Conservation (phyloP, 2,113 vertebrate species). For the Ophiodon elongatus region DNA sequence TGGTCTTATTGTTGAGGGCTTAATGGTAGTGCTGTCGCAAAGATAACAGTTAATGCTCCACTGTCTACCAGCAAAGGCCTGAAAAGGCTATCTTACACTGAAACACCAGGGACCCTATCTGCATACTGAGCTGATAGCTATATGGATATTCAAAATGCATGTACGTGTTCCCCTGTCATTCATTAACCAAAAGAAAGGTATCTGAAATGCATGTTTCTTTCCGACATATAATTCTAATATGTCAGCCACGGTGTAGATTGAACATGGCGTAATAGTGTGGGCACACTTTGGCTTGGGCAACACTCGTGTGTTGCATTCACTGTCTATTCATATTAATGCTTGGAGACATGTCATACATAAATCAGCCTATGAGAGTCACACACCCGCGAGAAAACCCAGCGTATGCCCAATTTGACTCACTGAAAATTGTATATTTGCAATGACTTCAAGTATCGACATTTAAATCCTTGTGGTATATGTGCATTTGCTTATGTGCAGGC, state of each 20-base stretch:
- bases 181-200: slow-evolving; percentile 60
- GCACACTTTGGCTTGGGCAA: slow-evolving; percentile 22
- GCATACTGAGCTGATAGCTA: slow-evolving; percentile 70
- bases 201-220: slow-evolving; percentile 58
- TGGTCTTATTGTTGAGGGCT: slow-evolving; percentile 76
- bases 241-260: slow-evolving; percentile 13
- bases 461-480: slow-evolving; percentile 1
- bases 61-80: slow-evolving; percentile 68
- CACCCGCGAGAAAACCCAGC: slow-evolving; percentile 37
- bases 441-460: slow-evolving; percentile 20
- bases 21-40: slow-evolving; percentile 72
- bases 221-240: slow-evolving; percentile 28
- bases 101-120: slow-evolving; percentile 73
- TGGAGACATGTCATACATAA: slow-evolving; percentile 59
- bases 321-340: slow-evolving; percentile 52
- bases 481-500: not conserved
- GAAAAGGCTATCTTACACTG: slow-evolving; percentile 59
- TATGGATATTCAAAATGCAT: slow-evolving; percentile 65
- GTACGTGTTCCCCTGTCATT: slow-evolving; percentile 54
- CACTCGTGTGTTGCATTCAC: not conserved
- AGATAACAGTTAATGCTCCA: slow-evolving; percentile 78
- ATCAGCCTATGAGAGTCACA: slow-evolving; percentile 54
- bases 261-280: slow-evolving; percentile 19
- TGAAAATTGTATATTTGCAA: slow-evolving; percentile 43
- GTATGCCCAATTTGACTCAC: slow-evolving; percentile 48